Evolutionary conservation across 2,113 vertebrate species (phyloP).

Genomic region (Pelvicachromis taeniatus): DNA sequence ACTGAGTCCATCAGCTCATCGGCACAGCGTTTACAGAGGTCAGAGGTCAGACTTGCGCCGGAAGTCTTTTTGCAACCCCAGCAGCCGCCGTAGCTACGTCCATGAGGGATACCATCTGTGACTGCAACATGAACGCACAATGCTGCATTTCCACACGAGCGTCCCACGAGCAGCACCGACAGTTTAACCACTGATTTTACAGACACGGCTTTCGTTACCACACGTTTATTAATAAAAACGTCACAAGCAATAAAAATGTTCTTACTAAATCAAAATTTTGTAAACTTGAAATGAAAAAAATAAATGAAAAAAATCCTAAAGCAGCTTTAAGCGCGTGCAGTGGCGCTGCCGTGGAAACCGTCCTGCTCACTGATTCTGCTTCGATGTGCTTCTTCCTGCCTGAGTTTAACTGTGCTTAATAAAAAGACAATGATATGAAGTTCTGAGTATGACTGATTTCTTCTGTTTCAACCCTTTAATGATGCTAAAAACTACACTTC

Average conservation of each 20-base stretch:
- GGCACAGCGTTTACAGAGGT: background rate
- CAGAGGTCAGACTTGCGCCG: background rate
- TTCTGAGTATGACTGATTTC: background rate
- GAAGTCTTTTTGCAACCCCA: background rate
- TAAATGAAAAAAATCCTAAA: rapidly evolving
- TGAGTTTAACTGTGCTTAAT: background rate
- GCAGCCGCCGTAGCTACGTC: background rate
- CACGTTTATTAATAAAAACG: background rate
- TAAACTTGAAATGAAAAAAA: background rate
- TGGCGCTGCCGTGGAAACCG: background rate
- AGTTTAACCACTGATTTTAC: background rate
- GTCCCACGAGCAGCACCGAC: no score
- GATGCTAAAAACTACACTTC: background rate
- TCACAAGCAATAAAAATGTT: no score
- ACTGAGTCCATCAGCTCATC: background rate
- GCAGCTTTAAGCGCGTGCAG: background rate
- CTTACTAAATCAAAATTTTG: background rate
- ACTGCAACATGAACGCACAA: background rate
- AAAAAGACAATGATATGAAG: background rate
- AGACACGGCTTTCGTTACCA: no score
- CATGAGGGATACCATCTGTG: no score
- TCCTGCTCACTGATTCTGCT: background rate
- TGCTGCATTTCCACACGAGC: no score
- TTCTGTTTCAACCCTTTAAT: background rate
- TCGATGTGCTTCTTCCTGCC: background rate